These are phyloP conservation scores for Nannobrachium achirus DNA, from an alignment of 2,113 vertebrate species.

Conservation along the genomic window DNA sequence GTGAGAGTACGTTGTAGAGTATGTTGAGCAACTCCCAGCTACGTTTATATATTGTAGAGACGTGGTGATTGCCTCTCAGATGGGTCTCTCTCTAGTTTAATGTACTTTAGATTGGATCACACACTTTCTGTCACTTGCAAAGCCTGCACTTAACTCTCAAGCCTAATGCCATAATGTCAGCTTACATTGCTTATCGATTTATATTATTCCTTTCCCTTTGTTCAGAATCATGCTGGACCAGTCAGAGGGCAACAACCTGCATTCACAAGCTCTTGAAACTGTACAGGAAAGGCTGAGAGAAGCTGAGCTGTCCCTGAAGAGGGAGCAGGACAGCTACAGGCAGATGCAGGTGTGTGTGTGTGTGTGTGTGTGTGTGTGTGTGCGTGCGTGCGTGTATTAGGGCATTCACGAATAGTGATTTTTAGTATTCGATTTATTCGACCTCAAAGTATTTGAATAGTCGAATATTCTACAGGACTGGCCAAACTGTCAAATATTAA, in stretches of 20 bases:
- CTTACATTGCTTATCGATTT: too few relatives aligned
- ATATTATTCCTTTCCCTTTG: not conserved
- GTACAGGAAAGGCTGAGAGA: slow-evolving; percentile 91
- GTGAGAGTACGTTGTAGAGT: too few relatives aligned
- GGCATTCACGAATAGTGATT: too few relatives aligned
- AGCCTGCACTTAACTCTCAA: too few relatives aligned
- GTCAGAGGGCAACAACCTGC: slow-evolving; percentile 89
- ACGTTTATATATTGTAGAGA: not conserved
- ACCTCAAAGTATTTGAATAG: too few relatives aligned
- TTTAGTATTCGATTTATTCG: too few relatives aligned
- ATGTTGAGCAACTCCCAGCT: not conserved
- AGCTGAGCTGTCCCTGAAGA: slow-evolving; percentile 81
- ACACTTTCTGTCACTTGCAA: too few relatives aligned
- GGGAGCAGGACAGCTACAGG: slow-evolving; percentile 91
- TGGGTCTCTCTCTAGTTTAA: not conserved
- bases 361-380: not conserved
- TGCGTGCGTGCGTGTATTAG: too few relatives aligned
- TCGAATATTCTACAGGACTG: too few relatives aligned
- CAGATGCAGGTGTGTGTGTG: slow-evolving; percentile 89
- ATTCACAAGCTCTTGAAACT: slow-evolving; percentile 90
- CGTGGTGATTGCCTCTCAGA: not conserved
- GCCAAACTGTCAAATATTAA: too few relatives aligned
- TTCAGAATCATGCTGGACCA: slow-evolving; percentile 91
- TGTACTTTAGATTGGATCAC: not conserved
- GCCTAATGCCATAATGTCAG: too few relatives aligned